These are phyloP conservation scores for Anoplius nigerrimus DNA, from an alignment of 2,888 invertebrate species.

Conservation along the genomic window DNA sequence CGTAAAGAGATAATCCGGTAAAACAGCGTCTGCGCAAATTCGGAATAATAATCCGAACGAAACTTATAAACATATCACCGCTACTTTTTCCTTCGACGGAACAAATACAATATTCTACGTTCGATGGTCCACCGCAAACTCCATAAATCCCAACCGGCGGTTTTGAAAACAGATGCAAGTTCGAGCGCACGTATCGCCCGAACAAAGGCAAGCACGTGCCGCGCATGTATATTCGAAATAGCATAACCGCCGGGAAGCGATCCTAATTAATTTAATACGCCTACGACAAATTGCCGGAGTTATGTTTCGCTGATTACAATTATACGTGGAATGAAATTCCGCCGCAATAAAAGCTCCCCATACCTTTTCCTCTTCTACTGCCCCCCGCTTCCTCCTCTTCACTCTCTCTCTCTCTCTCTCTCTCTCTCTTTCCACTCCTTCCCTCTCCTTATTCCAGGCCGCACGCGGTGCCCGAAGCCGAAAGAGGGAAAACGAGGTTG, in stretches of 20 bases:
- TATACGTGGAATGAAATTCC: constrained; percentile 35
- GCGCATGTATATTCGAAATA: no score
- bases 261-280: constrained; percentile 38
- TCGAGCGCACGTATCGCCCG: no score
- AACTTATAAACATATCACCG: no score
- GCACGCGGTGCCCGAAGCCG: neutral
- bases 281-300: constrained; percentile 34
- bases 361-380: neutral
- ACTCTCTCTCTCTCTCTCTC: neutral
- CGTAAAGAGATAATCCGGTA: no score
- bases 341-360: constrained; percentile 27
- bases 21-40: no score
- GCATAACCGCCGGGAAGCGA: neutral
- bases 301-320: constrained; percentile 37
- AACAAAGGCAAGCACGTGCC: no score
- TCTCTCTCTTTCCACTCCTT: neutral
- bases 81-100: no score
- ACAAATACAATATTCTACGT: no score
- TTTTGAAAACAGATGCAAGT: no score
- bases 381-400: neutral
- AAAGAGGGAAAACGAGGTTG: neutral
- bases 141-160: no score
- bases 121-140: no score
- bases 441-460: neutral
- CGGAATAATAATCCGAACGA: no score